phyloP scores from a whole-genome alignment of 2,113 vertebrate genomes.

The Callocephalon fimbriatum region DNA sequence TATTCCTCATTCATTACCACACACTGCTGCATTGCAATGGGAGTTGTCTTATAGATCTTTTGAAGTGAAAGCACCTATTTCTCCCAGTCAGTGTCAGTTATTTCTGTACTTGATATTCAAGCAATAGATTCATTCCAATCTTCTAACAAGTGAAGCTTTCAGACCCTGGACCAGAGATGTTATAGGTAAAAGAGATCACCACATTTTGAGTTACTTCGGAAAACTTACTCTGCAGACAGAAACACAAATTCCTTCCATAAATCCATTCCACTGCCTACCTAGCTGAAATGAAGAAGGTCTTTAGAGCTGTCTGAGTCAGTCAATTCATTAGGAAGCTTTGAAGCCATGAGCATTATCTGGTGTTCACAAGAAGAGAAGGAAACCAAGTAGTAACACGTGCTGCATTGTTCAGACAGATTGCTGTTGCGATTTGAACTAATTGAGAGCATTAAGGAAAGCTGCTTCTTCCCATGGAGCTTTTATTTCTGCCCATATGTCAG shows the following conservation, averaged over 20 bases:
- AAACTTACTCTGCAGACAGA: conserved; percentile 1
- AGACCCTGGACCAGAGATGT: background rate
- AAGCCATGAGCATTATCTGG: conserved; percentile 9
- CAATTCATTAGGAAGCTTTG: conserved; percentile 33
- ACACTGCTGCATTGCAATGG: background rate
- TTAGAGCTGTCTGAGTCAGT: background rate
- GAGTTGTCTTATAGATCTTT: background rate
- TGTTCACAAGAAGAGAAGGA: background rate
- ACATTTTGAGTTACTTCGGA: background rate
- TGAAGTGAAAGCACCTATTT: background rate
- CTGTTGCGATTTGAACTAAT: conserved; percentile 26
- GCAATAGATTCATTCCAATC: background rate
- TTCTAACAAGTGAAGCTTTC: conserved; percentile 18
- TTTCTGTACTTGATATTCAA: background rate
- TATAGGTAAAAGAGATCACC: background rate
- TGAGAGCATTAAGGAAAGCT: conserved; percentile 41
- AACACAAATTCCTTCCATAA: background rate
- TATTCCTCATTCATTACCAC: background rate
- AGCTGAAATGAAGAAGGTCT: background rate
- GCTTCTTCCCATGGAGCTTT: conserved; percentile 17
- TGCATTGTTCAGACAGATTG: conserved; percentile 44
- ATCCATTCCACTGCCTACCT: background rate
- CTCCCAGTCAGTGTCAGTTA: background rate
- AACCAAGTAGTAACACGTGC: background rate
- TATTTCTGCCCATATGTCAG: conserved; percentile 31